Percentiles rank a stretch among this genome's conserved stretches.
Conservation (phyloP, 2,888 invertebrate species). For the Drosophila merina region DNA sequence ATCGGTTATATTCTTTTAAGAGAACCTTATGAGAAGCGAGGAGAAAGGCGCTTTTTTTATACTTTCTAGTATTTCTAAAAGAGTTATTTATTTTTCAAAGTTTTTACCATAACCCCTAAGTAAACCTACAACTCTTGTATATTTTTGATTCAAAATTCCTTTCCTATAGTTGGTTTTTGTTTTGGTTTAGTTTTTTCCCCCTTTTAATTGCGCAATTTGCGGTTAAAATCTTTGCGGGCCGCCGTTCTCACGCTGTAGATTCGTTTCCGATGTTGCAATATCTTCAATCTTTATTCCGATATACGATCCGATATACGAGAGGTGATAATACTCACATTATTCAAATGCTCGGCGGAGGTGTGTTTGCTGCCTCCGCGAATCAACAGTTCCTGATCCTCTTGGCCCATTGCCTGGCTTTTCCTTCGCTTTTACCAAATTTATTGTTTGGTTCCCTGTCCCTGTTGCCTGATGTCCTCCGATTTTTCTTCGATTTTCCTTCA, state of each 20-base stretch:
- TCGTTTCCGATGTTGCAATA: slow-evolving; percentile 15
- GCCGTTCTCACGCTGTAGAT: slow-evolving; percentile 58
- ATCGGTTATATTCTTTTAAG: too few species aligned
- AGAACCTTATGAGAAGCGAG: background rate
- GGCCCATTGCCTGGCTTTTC: slow-evolving; percentile 68
- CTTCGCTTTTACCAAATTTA: background rate
- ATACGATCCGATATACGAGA: background rate
- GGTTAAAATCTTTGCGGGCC: slow-evolving; percentile 16
- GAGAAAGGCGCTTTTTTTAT: background rate
- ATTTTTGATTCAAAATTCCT: background rate
- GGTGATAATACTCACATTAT: slow-evolving; percentile 68
- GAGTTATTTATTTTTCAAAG: too few species aligned
- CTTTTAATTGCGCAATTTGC: slow-evolving; percentile 31
- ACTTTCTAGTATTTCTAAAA: too few species aligned
- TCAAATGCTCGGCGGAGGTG: slow-evolving; percentile 75
- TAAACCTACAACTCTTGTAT: background rate
- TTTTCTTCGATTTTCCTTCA: background rate
- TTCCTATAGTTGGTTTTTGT: background rate
- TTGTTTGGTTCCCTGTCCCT: background rate
- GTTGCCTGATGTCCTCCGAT: background rate
- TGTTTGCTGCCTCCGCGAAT: slow-evolving; percentile 73
- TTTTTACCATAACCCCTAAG: too few species aligned
- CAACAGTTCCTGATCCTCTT: slow-evolving; percentile 81
- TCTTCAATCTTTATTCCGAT: slow-evolving; percentile 2
- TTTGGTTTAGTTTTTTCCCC: background rate